phyloP scores from a whole-genome alignment of 2,888 invertebrate genomes.

The Ariolimax columbianus region DNA sequence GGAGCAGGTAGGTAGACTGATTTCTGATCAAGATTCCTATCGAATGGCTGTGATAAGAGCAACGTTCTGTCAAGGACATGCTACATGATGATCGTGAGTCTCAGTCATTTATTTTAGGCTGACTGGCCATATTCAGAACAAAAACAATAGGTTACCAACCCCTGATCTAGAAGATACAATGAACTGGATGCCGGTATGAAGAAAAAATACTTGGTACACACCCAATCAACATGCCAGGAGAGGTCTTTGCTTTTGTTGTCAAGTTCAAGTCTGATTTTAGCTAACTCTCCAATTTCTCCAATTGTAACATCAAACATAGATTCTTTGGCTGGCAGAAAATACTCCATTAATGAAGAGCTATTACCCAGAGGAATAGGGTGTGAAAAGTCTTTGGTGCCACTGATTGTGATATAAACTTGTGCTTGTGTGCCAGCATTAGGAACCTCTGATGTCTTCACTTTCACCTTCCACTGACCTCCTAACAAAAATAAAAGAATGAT shows the following conservation, averaged over 20 bases:
- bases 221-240: constrained; percentile 72
- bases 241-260: constrained; percentile 66
- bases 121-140: too few relatives aligned
- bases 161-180: too few relatives aligned
- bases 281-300: constrained; percentile 72
- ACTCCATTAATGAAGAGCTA: constrained; percentile 53
- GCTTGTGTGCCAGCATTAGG: constrained; percentile 69
- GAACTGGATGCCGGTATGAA: too few relatives aligned
- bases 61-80: too few relatives aligned
- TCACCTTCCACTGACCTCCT: constrained; percentile 71
- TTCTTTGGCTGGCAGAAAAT: constrained; percentile 51
- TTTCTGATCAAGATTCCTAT: too few relatives aligned
- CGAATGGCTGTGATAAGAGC: too few relatives aligned
- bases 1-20: too few relatives aligned
- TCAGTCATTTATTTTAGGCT: too few relatives aligned
- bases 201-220: constrained; percentile 53
- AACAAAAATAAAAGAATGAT: constrained; percentile 6
- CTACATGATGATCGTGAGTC: too few relatives aligned
- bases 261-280: constrained; percentile 73
- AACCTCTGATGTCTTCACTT: constrained; percentile 71
- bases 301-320: constrained; percentile 60
- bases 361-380: constrained; percentile 62
- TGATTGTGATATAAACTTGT: constrained; percentile 70
- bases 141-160: too few relatives aligned
- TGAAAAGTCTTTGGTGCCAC: constrained; percentile 70